A percentile compares a stretch with the other conserved stretches of the same genome.
Conservation (phyloP, 2,797 vertebrate species). For the Onychomys leucogaster region DNA sequence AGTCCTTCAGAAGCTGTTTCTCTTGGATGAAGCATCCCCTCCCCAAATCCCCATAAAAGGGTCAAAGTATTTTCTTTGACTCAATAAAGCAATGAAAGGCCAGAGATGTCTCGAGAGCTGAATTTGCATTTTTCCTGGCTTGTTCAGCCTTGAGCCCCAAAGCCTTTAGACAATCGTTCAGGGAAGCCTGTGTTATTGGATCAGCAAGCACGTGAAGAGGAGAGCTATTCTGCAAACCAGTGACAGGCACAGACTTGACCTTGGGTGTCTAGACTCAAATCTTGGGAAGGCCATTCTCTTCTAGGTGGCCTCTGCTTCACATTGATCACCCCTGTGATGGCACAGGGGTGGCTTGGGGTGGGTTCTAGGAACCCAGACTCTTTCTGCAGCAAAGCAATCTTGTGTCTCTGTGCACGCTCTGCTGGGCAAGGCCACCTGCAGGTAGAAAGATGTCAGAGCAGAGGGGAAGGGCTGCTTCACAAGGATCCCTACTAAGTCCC, state of each 20-base stretch:
- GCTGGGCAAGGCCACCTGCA: fast-evolving
- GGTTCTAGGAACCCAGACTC: background rate
- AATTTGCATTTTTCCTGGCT: constrained; percentile 77
- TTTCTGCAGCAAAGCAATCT: background rate
- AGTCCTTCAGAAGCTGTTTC: constrained; percentile 83
- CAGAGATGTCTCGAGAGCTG: constrained; percentile 74
- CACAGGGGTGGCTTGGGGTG: no score
- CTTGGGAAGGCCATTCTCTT: fast-evolving
- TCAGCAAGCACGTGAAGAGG: background rate
- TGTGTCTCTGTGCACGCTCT: fast-evolving
- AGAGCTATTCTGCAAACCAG: background rate
- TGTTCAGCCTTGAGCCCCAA: background rate
- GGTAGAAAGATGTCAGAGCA: background rate
- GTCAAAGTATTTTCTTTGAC: constrained; percentile 89
- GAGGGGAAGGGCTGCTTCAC: background rate
- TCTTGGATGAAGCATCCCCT: constrained; percentile 84
- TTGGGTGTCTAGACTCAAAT: background rate
- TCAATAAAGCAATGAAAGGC: constrained; percentile 87
- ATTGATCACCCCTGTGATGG: background rate
- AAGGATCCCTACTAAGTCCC: background rate
- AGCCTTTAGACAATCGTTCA: background rate
- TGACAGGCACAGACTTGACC: background rate
- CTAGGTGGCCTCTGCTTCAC: background rate
- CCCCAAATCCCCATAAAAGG: constrained; percentile 86
- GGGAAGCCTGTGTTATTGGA: background rate